These are phyloP conservation scores for Lithophane ornitopus DNA, from an alignment of 2,888 invertebrate genomes.

Conservation along the genomic window DNA sequence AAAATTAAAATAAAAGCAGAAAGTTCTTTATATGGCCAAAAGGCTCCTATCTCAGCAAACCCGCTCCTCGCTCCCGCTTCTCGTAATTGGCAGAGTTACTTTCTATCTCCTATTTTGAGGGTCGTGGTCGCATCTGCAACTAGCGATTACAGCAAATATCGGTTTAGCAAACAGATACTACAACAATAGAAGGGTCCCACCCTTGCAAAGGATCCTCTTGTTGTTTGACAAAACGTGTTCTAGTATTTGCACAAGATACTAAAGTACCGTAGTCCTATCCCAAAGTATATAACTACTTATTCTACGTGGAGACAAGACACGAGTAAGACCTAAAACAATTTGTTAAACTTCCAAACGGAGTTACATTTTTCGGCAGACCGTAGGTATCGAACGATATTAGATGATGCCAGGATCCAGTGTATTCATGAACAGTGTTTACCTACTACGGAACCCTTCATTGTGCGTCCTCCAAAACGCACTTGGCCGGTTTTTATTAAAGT, in stretches of 20 bases:
- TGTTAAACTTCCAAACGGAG: neutral
- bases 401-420: neutral
- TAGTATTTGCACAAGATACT: slow-evolving; percentile 1
- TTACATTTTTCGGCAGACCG: neutral
- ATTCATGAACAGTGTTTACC: slow-evolving; percentile 15
- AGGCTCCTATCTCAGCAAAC: too few relatives aligned
- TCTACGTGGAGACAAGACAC: too few relatives aligned
- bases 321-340: neutral
- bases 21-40: too few relatives aligned
- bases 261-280: neutral
- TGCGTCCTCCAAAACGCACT: too few relatives aligned
- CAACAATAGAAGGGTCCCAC: too few relatives aligned
- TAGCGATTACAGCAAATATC: slow-evolving; percentile 6
- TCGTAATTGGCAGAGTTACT: neutral
- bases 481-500: too few relatives aligned
- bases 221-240: neutral
- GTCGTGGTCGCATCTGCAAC: slow-evolving; percentile 8
- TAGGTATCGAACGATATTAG: neutral
- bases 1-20: too few relatives aligned
- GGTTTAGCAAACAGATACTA: slow-evolving; percentile 22
- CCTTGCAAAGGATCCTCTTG: neutral
- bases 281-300: neutral
- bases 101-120: neutral
- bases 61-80: too few relatives aligned
- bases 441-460: too few relatives aligned